Conservation (phyloP, 2,797 vertebrate species). For the Propithecus perrieri region DNA sequence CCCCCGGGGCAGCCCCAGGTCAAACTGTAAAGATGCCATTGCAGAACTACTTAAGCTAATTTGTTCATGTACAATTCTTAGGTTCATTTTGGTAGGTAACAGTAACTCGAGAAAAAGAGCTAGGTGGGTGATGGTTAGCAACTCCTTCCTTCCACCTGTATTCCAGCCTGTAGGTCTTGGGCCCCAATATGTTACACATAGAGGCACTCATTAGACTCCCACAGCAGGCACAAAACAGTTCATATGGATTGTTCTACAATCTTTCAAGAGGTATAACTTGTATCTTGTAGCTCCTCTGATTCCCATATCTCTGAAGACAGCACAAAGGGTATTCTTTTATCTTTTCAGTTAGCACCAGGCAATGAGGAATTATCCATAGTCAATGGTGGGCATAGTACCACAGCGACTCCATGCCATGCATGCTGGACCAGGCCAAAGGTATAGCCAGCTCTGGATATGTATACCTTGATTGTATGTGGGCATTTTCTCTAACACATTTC, state of each 20-base stretch:
- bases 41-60: no score
- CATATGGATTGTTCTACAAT: fast-evolving
- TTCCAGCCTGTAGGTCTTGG: neutral
- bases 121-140: neutral
- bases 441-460: fast-evolving
- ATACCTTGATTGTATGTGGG: fast-evolving
- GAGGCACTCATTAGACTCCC: fast-evolving
- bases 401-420: fast-evolving
- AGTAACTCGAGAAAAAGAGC: neutral
- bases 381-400: fast-evolving
- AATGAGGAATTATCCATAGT: neutral
- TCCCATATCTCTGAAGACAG: neutral
- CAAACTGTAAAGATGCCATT: fast-evolving
- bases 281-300: fast-evolving
- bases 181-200: neutral
- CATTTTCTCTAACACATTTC: neutral
- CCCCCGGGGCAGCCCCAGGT: neutral
- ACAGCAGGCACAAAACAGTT: fast-evolving
- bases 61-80: neutral
- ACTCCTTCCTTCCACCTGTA: fast-evolving
- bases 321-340: neutral
- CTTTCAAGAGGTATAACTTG: neutral
- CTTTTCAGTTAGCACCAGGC: neutral
- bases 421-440: fast-evolving
- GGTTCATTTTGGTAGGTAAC: fast-evolving